Percentiles rank a stretch among this genome's conserved stretches.
Conservation (phyloP, 2,113 vertebrate genomes). For the Neopipo cinnamomea region DNA sequence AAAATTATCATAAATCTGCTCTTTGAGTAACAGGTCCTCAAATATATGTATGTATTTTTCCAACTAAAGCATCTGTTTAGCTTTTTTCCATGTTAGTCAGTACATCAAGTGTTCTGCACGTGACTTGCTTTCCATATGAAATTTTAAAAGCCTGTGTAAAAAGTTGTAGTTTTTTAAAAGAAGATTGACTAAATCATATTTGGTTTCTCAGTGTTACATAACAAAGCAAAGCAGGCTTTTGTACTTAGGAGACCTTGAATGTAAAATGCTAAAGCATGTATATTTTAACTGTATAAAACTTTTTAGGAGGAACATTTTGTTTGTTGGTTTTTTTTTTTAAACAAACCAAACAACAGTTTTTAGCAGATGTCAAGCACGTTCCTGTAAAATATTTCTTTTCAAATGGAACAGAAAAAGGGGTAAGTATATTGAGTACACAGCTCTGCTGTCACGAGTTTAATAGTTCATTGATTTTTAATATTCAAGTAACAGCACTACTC, state of each 20-base stretch:
- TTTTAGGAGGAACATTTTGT: background rate
- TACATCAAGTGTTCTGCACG: background rate
- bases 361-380: background rate
- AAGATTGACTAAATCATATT: background rate
- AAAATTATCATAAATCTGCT: conserved; percentile 38
- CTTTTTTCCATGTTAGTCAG: background rate
- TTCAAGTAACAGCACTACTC: background rate
- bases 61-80: background rate
- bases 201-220: conserved; percentile 24
- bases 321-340: background rate
- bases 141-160: conserved; percentile 18
- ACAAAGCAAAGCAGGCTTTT: conserved; percentile 21
- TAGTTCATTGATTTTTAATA: no score
- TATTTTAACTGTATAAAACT: conserved; percentile 70
- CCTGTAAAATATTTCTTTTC: background rate
- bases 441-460: background rate
- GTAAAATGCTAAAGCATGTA: conserved; percentile 52
- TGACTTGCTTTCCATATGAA: background rate
- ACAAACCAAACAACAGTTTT: background rate
- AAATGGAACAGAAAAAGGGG: background rate
- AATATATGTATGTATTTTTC: conserved; percentile 58
- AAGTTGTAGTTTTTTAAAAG: background rate
- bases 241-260: conserved; percentile 7
- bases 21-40: conserved; percentile 45
- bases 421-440: background rate